Conservation (phyloP, 2,888 invertebrate genomes). For the Rhogogaster chlorosoma region DNA sequence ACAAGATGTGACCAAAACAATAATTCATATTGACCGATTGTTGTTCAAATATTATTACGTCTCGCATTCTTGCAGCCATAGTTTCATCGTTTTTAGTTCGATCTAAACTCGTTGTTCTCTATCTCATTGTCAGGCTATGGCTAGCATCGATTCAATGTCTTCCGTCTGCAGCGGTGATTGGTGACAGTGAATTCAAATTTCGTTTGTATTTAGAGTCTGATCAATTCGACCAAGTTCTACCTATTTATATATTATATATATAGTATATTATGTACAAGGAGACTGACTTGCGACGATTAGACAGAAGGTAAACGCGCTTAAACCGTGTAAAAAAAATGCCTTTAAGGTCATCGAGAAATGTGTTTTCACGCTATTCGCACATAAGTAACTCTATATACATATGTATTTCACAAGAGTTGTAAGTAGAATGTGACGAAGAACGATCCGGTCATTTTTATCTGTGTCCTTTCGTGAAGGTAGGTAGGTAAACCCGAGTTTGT, state of each 20-base stretch:
- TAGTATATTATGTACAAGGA: neutral
- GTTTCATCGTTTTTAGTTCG: neutral
- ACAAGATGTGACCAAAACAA: too few species aligned
- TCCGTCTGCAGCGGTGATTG: neutral
- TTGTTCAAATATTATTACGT: neutral
- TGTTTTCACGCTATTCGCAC: neutral
- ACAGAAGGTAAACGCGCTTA: neutral
- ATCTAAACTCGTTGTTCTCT: neutral
- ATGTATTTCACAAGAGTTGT: neutral
- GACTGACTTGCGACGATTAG: neutral
- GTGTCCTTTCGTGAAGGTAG: neutral
- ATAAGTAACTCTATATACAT: neutral
- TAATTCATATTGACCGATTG: neutral
- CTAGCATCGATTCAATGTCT: neutral
- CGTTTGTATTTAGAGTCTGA: neutral
- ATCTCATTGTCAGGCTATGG: neutral
- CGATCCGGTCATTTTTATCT: neutral
- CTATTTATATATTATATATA: too few species aligned
- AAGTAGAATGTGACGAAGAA: neutral
- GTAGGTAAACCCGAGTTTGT: slow-evolving; percentile 1
- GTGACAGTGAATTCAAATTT: slow-evolving; percentile 1
- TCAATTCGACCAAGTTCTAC: neutral
- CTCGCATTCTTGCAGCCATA: neutral
- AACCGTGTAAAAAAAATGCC: slow-evolving; percentile 2
- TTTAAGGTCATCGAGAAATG: neutral